Evolutionary conservation across 2,888 invertebrate genomes (phyloP).

Genomic region (Drosophila ochracea): DNA sequence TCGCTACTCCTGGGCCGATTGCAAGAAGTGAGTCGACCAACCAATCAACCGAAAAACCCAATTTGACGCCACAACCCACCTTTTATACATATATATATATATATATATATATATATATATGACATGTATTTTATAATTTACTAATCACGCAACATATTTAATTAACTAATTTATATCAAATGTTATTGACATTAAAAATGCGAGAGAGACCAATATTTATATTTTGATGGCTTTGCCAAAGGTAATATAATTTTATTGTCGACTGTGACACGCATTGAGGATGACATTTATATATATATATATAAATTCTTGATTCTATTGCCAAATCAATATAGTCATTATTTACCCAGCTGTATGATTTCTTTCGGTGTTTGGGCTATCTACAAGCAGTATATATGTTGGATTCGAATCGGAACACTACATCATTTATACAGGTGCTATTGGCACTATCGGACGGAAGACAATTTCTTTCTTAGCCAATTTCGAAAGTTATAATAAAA

Average conservation of each 20-base stretch:
- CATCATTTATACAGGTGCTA: background rate
- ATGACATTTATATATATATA: background rate
- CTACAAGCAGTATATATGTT: background rate
- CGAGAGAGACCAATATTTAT: conserved; percentile 36
- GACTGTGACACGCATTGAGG: background rate
- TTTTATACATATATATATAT: background rate
- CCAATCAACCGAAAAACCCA: conserved; percentile 7
- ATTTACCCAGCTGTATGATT: background rate
- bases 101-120: background rate
- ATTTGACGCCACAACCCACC: conserved; percentile 35
- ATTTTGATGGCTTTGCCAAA: conserved; percentile 12
- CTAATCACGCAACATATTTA: conserved; percentile 40
- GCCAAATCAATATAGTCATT: background rate
- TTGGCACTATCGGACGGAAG: background rate
- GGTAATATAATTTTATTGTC: background rate
- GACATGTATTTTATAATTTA: conserved; percentile 10
- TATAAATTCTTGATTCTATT: background rate
- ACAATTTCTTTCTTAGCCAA: background rate
- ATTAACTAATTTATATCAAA: conserved; percentile 37
- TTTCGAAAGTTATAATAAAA: background rate
- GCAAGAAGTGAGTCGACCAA: conserved; percentile 59
- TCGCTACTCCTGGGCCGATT: conserved; percentile 77
- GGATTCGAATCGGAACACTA: background rate
- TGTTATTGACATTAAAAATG: conserved; percentile 33
- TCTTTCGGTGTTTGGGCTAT: background rate